Base-by-base conservation (phyloP, 2,888 invertebrate species). In the Aspidiotus destructor region DNA sequence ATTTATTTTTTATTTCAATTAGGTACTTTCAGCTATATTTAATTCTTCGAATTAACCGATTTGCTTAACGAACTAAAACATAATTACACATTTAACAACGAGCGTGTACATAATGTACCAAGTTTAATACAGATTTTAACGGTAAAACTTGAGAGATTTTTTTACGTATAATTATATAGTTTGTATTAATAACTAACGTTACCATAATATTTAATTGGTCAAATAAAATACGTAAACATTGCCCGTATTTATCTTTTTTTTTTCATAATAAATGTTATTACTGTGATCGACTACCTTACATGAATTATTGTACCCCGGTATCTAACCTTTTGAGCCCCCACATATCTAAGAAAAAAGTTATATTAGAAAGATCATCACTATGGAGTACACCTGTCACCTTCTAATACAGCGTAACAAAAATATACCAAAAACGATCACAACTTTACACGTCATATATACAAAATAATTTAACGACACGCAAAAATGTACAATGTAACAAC, bases 61-160 rank as follows among this genome's bases (percentile, higher is more conserved):
- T 52, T 58, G 55, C 57, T 58, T 58, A 67, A 58, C 60, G 64
- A 58, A 67, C 57, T 57, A 67, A 58, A 58, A 58, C 16, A 58
- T 58, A 67, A 67, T 28, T 65, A 65, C 67, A 67, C 67, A 58
- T 67, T 58, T 67, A 67, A 67, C 67, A 67, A 67, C 67, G 58
- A 58, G 60, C 44, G 28, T 28, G 28, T 28, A 28, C 28, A 28
- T 28, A 28, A 28, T 28, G 28, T 28, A 48, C 41, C 60, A 65
- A 57, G 60, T 28, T 42, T 48, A 67, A 58, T 67, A 16, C 42
- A 58, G 67, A 42, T 67, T 16, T 28, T 61, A 41, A 58, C 52
- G 60, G 67, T 67, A 67, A 58, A 67, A 67, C 44, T 28, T 48
- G 67, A 60, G 44, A 57, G 15, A 65, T 28, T 65, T 28, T 28